Percentiles rank a stretch among this genome's conserved stretches.
Evolutionary conservation across 2,113 vertebrate genomes (phyloP).

Genomic region (Riparia riparia): DNA sequence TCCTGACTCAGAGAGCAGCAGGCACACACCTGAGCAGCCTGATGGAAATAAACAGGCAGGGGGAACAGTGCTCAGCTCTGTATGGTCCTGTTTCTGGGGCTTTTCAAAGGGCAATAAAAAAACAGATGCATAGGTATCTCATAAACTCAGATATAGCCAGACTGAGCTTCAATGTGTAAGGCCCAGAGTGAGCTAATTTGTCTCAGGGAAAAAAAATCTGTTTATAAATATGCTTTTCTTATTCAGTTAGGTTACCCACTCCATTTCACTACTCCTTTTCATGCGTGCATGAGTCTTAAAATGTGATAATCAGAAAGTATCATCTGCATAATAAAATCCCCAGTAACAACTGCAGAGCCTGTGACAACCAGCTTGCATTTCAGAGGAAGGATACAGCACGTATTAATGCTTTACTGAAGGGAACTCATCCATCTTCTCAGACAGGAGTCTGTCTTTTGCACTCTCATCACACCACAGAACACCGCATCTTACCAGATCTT

Average conservation of each 20-base stretch:
- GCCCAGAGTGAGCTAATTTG: background rate
- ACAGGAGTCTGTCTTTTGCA: background rate
- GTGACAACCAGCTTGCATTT: background rate
- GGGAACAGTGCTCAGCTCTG: background rate
- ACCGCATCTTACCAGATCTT: background rate
- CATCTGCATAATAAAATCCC: slow-evolving; percentile 4
- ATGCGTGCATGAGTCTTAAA: background rate
- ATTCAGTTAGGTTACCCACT: background rate
- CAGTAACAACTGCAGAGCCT: slow-evolving; percentile 32
- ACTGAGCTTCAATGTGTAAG: background rate
- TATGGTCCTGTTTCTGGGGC: background rate
- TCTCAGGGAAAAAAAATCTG: background rate
- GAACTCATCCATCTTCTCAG: background rate
- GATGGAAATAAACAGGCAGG: background rate
- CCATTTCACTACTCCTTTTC: background rate
- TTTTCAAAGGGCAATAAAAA: background rate
- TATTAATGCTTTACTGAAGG: background rate
- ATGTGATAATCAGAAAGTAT: slow-evolving; percentile 6
- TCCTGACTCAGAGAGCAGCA: background rate
- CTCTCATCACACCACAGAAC: background rate
- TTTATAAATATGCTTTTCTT: background rate
- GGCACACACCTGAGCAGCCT: background rate
- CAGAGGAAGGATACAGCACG: background rate
- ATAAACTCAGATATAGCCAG: background rate
- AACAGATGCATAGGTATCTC: background rate